Evolutionary conservation across 30 jellyfish, hydroid and myxozoan genomes (phyloP).

Genomic region (Aurelia sp.): DNA sequence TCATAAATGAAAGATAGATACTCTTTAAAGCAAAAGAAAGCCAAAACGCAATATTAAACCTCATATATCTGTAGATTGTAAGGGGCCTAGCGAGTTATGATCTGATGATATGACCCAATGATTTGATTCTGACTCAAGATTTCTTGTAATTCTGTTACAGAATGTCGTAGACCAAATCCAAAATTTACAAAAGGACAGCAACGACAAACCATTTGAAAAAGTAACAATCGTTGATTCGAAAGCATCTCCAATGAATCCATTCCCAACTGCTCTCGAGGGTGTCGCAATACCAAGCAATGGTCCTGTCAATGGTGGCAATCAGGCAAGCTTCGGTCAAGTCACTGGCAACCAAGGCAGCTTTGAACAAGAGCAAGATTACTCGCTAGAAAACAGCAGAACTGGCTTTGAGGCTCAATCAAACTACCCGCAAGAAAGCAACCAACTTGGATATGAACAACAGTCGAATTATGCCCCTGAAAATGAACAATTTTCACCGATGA

Average conservation of each 20-base stretch:
- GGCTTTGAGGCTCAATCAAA: slow-evolving; percentile 24
- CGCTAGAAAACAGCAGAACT: slow-evolving; percentile 18
- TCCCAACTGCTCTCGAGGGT: slow-evolving; percentile 49
- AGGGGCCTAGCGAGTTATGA: too few relatives aligned
- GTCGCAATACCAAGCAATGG: slow-evolving; percentile 30
- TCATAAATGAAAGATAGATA: too few relatives aligned
- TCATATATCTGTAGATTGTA: too few relatives aligned
- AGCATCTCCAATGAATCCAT: slow-evolving; percentile 32
- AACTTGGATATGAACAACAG: not conserved
- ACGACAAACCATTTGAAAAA: slow-evolving; percentile 78
- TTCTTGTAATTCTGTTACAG: slow-evolving; percentile 37
- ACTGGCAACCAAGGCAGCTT: too few relatives aligned
- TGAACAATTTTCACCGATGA: slow-evolving; percentile 3
- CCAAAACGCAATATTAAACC: too few relatives aligned
- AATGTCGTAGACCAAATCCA: slow-evolving; percentile 76
- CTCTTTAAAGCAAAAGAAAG: too few relatives aligned
- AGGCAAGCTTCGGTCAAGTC: slow-evolving; percentile 27
- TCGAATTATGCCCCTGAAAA: not conserved
- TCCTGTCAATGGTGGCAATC: slow-evolving; percentile 9
- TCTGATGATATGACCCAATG: too few relatives aligned
- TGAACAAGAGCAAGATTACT: not conserved
- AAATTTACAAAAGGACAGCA: slow-evolving; percentile 70
- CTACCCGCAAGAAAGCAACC: slow-evolving; percentile 27
- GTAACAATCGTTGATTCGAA: slow-evolving; percentile 58
- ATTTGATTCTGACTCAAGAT: too few relatives aligned